Evolutionary conservation across 2,113 vertebrate genomes (phyloP).

Genomic region (Promerops cafer): DNA sequence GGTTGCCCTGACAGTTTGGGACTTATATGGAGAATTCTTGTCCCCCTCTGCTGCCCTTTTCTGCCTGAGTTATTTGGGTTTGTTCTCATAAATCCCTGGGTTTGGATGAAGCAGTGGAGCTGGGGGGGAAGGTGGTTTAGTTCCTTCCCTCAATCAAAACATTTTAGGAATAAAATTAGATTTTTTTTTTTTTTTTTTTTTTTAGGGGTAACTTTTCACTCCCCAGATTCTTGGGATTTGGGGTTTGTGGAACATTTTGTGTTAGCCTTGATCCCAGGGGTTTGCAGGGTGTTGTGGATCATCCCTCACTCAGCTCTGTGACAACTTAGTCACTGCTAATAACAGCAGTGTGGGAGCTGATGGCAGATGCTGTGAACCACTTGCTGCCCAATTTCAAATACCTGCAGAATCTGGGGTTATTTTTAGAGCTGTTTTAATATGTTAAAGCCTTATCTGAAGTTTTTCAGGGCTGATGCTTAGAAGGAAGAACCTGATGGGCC

Average conservation of each 20-base stretch:
- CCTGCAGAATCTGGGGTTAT: neutral
- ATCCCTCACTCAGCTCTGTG: neutral
- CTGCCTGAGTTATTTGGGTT: neutral
- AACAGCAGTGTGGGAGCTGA: neutral
- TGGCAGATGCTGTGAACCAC: neutral
- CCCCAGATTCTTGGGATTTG: neutral
- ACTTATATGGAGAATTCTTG: neutral
- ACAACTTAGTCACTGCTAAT: neutral
- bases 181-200: neutral
- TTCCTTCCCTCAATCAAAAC: neutral
- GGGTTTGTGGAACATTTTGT: neutral
- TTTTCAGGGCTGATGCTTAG: neutral
- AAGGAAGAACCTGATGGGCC: neutral
- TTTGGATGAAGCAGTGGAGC: neutral
- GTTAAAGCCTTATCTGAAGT: neutral
- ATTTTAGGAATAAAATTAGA: neutral
- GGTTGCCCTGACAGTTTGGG: neutral
- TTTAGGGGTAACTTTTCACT: neutral
- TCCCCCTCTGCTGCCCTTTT: neutral
- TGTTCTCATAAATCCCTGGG: neutral
- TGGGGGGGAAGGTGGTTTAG: neutral
- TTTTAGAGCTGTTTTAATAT: neutral
- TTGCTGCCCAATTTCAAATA: neutral
- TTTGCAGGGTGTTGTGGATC: neutral
- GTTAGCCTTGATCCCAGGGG: neutral